A percentile compares a stretch with the other conserved stretches of the same genome.
Conservation (phyloP, 2,797 vertebrate species). For the Malacoraja senta region DNA sequence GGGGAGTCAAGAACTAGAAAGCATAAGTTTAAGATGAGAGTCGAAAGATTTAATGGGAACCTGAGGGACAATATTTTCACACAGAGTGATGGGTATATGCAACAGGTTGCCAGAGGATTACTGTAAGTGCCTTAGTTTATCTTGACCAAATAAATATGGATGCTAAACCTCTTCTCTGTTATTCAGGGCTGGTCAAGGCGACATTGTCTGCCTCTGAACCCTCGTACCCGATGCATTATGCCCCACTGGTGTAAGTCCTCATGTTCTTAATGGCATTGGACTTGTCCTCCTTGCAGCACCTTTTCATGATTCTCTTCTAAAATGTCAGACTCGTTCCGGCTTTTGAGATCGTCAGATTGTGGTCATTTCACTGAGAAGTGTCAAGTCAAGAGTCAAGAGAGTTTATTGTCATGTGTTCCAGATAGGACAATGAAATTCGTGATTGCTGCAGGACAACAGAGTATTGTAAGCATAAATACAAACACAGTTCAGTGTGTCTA, state of each 20-base stretch:
- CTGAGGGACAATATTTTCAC: no score
- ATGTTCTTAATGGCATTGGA: not conserved
- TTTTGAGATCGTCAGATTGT: not conserved
- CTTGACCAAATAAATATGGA: not conserved
- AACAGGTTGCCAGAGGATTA: not conserved
- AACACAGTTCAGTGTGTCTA: no score
- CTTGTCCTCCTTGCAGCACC: not conserved
- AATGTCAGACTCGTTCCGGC: not conserved
- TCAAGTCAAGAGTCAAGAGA: no score
- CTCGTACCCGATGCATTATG: not conserved
- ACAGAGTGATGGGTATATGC: no score
- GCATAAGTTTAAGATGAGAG: no score
- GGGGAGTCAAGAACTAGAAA: no score
- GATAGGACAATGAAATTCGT: no score
- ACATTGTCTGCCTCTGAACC: not conserved
- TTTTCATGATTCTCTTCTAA: no score
- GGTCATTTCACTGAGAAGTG: not conserved
- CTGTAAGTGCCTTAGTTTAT: not conserved
- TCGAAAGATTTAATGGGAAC: no score
- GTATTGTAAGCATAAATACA: no score
- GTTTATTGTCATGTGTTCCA: no score
- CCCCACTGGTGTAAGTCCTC: not conserved
- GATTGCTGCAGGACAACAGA: no score
- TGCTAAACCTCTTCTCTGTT: not conserved
- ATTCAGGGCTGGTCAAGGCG: not conserved